Percentiles rank a stretch among this genome's conserved stretches.
phyloP scores from a whole-genome alignment of 1,140 invertebrate genomes.

The Eriosoma lanigerum region DNA sequence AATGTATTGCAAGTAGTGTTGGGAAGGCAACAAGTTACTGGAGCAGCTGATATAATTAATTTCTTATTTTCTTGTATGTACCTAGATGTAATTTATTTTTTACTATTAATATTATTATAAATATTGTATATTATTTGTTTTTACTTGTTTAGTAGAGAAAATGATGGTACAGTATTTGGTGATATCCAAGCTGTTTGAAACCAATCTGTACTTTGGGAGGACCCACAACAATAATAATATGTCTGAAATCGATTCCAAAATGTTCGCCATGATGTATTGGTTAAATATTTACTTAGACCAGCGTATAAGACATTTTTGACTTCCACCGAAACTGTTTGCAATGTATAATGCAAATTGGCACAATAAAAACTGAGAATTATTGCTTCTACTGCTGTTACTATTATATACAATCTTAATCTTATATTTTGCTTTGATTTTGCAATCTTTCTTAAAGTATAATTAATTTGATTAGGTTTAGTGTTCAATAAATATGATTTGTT shows the following conservation, averaged over 20 bases:
- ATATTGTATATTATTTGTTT: neutral
- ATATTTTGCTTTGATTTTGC: neutral
- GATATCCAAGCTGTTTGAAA: slow-evolving; percentile 36
- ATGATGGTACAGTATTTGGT: neutral
- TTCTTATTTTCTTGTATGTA: slow-evolving; percentile 16
- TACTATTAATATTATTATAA: neutral
- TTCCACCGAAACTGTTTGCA: neutral
- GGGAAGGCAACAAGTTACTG: slow-evolving; percentile 1
- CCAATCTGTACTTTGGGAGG: slow-evolving; percentile 20
- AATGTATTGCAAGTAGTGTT: neutral
- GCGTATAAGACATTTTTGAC: neutral
- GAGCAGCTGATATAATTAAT: slow-evolving; percentile 13
- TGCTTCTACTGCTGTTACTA: neutral
- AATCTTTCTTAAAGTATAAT: slow-evolving; percentile 3
- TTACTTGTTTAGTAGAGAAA: slow-evolving; percentile 33
- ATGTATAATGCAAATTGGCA: slow-evolving; percentile 13
- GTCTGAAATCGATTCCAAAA: slow-evolving; percentile 44
- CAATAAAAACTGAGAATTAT: slow-evolving; percentile 4
- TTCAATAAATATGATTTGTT: too few relatives aligned
- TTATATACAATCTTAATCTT: neutral
- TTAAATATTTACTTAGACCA: slow-evolving; percentile 9
- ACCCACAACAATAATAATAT: slow-evolving; percentile 28
- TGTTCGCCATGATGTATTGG: slow-evolving; percentile 8
- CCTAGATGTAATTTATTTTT: neutral
- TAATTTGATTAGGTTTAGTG: too few relatives aligned